Evolutionary conservation across 2,113 vertebrate genomes (phyloP), one percentile per base, ranked within the genome.

Genomic region (Bambusicola thoracicus): DNA sequence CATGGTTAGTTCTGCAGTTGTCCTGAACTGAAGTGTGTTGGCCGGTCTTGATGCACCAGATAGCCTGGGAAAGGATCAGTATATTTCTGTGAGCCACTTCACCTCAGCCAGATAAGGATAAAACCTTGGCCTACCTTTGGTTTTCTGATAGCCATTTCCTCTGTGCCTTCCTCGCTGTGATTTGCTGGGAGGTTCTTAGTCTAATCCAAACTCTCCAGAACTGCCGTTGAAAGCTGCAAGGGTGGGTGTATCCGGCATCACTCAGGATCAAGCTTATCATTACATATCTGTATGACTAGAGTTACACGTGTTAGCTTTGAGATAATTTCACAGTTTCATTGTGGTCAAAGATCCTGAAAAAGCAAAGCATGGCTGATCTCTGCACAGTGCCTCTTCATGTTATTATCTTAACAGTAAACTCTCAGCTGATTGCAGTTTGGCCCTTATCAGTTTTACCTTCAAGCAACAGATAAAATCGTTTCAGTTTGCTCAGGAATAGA

Each of bases 341-440:
- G 53, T 94, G 89, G 84, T 85, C 91, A 91, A 92, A 95, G 79
- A 94, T 58, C 78, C 84, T 85, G 86, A 87, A 92, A 90, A 87
- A 90, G 70, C 49, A 90, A 79, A 85, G 70, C 69, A 89, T 29
- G 34, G 62, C 62, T 87, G 84, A 85, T 91, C 66, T 80, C 67
- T 91, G 62, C 40, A 67, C 61, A 62, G 58, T 17, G 13, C 78
- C 83, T 88, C 30, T 68, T 94, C 58, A 18, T 13, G 18, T 84
- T 92, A 94, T 93, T 96, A 94, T 81, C 90, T 74, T 90, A 92
- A 65, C 43, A 84, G 74, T 62, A 82, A 92, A 85, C 62, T 92
- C 84, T 81, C 40, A 87, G 59, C 81, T 96, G 92, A 95, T 92
- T 92, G 69, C 81, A 66, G 74, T 79, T 92, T 91, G 70, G 70